Conservation (phyloP, 2,888 invertebrate species). For the Marronus borbonicus region DNA sequence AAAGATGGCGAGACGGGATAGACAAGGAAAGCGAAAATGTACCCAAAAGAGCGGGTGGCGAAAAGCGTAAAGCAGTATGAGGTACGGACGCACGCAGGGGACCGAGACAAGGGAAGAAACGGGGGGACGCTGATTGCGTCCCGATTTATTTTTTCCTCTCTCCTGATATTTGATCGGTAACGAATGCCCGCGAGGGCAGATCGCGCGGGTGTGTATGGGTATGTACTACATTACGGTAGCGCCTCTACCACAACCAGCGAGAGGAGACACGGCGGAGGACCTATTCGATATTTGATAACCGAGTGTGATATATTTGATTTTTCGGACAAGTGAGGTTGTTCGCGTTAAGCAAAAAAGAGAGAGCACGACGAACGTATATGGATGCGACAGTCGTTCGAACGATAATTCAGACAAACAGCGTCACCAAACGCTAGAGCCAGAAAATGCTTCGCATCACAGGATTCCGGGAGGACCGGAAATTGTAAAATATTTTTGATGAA, state of each 20-base stretch:
- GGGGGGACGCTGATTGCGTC: slow-evolving; percentile 60
- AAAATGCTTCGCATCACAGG: neutral
- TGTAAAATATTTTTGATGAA: slow-evolving; percentile 52
- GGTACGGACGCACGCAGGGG: neutral
- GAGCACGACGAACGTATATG: neutral
- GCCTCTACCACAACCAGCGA: neutral
- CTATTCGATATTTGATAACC: slow-evolving; percentile 66
- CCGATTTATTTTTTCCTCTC: slow-evolving; percentile 47
- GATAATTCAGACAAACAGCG: neutral
- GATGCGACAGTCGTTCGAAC: neutral
- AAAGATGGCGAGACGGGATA: neutral
- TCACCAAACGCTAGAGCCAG: neutral
- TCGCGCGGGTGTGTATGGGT: slow-evolving; percentile 52
- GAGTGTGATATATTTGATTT: slow-evolving; percentile 66
- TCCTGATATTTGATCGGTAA: slow-evolving; percentile 65
- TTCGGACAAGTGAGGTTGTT: slow-evolving; percentile 53
- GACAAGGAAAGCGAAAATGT: neutral
- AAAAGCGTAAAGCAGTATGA: neutral
- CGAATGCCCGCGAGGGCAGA: slow-evolving; percentile 64
- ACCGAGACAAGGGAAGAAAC: slow-evolving; percentile 50
- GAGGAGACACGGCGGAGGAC: slow-evolving; percentile 43
- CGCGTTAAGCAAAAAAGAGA: slow-evolving; percentile 3
- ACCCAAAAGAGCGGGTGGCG: neutral
- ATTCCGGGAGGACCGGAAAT: slow-evolving; percentile 47
- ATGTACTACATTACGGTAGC: slow-evolving; percentile 35